Percentiles rank a stretch among this genome's conserved stretches.
These are phyloP conservation scores for Corythucha ciliata DNA, from an alignment of 2,888 invertebrate genomes.

Conservation along the genomic window DNA sequence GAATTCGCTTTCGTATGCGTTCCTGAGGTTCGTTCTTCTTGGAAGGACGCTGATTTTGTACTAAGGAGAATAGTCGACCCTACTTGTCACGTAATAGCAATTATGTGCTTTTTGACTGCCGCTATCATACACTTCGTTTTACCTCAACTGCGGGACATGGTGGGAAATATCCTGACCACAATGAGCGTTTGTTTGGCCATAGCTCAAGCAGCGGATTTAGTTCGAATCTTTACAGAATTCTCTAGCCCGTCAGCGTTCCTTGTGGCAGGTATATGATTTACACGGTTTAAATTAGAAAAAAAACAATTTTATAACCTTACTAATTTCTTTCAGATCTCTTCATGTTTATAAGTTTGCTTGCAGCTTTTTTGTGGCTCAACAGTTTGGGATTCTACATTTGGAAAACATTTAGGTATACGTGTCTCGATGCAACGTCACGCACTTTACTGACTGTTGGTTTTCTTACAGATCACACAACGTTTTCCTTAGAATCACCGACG, in stretches of 20 bases:
- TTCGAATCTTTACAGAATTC: constrained; percentile 68
- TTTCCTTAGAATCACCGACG: constrained; percentile 73
- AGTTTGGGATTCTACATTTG: constrained; percentile 79
- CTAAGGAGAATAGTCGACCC: constrained; percentile 68
- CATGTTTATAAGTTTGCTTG: constrained; percentile 63
- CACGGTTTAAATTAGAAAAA: constrained; percentile 1
- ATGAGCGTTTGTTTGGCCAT: constrained; percentile 67
- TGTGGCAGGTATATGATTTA: constrained; percentile 54
- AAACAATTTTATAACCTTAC: not conserved
- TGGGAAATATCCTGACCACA: constrained; percentile 76
- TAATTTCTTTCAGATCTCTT: constrained; percentile 56
- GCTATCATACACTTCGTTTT: constrained; percentile 74
- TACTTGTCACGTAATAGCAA: constrained; percentile 61
- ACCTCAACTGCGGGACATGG: constrained; percentile 69
- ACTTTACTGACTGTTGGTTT: constrained; percentile 14
- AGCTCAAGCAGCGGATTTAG: constrained; percentile 66
- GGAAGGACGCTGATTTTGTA: constrained; percentile 63
- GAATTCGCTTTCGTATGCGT: constrained; percentile 36
- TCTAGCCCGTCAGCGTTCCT: constrained; percentile 71
- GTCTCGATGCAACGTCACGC: too few relatives aligned
- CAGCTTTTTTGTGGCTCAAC: constrained; percentile 78
- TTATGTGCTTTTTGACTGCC: constrained; percentile 58
- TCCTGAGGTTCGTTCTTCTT: constrained; percentile 48
- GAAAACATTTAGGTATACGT: constrained; percentile 75
- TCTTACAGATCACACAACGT: constrained; percentile 66